Evolutionary conservation across 2,113 vertebrate species (phyloP).

Genomic region (cat (Felis catus)): F.catus_Fca126_mat1.0 CM031417.1:87265001-87265500

Average conservation of each 20-base stretch:
- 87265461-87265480: background rate
- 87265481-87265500: slow-evolving; percentile 6
- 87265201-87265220: background rate
- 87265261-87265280: background rate
- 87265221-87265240: background rate
- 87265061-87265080: background rate
- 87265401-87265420: background rate
- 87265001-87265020: background rate
- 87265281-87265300: background rate
- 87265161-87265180: background rate
- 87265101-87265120: background rate
- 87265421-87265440: slow-evolving; percentile 26
- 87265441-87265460: slow-evolving; percentile 48
- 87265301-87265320: background rate
- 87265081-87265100: background rate
- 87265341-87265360: background rate
- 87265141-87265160: background rate
- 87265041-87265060: background rate
- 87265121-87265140: background rate
- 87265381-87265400: background rate
- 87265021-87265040: background rate
- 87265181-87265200: background rate
- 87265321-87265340: background rate
- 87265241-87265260: background rate
- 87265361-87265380: background rate